A percentile compares a stretch with the other conserved stretches of the same genome.
phyloP scores from a whole-genome alignment of 2,113 vertebrate genomes.

The Rynchops niger region DNA sequence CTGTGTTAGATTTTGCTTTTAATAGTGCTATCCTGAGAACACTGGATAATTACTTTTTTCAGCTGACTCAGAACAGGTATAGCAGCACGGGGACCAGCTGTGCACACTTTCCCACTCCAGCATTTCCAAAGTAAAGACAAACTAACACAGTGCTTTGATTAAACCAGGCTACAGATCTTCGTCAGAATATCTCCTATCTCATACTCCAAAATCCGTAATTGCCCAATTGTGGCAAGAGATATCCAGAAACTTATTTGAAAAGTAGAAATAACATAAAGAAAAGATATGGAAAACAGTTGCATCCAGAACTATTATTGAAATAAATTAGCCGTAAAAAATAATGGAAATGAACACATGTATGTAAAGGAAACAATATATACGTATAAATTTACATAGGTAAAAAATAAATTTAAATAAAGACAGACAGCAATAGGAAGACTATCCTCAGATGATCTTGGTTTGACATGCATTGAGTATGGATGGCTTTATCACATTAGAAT shows the following conservation, averaged over 20 bases:
- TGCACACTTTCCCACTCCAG: not conserved
- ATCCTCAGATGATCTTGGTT: not conserved
- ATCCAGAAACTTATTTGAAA: not conserved
- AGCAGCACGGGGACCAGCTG: not conserved
- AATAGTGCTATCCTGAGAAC: not conserved
- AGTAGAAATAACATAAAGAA: not conserved
- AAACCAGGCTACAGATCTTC: not conserved
- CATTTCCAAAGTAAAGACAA: not conserved
- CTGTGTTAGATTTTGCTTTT: not conserved
- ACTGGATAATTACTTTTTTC: not conserved
- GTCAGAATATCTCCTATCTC: not conserved
- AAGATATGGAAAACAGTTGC: not conserved
- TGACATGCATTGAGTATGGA: not conserved
- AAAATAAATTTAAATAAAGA: not conserved
- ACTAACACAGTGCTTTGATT: not conserved
- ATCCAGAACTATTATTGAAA: not conserved
- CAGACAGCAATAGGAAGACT: not conserved
- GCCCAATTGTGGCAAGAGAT: not conserved
- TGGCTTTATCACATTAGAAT: not conserved
- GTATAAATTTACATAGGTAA: not conserved
- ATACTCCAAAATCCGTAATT: not conserved
- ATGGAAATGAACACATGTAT: not conserved
- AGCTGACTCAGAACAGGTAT: not conserved
- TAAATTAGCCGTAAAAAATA: not conserved
- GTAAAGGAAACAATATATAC: not conserved